These are phyloP conservation scores for Axea sp. DNA, from an alignment of 2,888 invertebrate species.

Conservation along the genomic window DNA sequence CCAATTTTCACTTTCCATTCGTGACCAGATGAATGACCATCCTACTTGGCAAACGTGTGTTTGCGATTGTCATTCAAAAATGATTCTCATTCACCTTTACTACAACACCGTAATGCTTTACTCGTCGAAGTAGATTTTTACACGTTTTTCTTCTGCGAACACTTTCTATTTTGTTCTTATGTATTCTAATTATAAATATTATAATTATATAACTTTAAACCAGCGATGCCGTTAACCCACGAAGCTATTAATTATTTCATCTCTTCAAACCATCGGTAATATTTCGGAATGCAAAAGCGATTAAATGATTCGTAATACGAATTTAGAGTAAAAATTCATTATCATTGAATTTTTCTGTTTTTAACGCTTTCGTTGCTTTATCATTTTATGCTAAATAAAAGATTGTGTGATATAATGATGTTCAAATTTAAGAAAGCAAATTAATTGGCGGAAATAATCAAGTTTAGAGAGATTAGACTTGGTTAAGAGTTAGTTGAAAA, in stretches of 20 bases:
- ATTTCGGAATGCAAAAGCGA: no score
- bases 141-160: no score
- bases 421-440: background rate
- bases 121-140: no score
- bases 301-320: no score
- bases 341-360: no score
- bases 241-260: constrained; percentile 8
- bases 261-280: constrained; percentile 16
- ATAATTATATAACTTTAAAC: constrained; percentile 2
- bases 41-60: constrained; percentile 26
- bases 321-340: no score
- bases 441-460: background rate
- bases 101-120: no score
- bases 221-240: constrained; percentile 2
- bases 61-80: constrained; percentile 31
- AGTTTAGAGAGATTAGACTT: background rate
- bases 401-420: no score
- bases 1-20: constrained; percentile 77
- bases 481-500: background rate
- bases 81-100: no score
- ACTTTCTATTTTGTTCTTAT: constrained; percentile 6
- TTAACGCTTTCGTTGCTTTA: no score
- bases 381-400: no score
- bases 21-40: constrained; percentile 60
- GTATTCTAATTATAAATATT: constrained; percentile 8